These are phyloP conservation scores for Microplitis deprimator DNA, from an alignment of 2,888 invertebrate genomes.

Conservation along the genomic window DNA sequence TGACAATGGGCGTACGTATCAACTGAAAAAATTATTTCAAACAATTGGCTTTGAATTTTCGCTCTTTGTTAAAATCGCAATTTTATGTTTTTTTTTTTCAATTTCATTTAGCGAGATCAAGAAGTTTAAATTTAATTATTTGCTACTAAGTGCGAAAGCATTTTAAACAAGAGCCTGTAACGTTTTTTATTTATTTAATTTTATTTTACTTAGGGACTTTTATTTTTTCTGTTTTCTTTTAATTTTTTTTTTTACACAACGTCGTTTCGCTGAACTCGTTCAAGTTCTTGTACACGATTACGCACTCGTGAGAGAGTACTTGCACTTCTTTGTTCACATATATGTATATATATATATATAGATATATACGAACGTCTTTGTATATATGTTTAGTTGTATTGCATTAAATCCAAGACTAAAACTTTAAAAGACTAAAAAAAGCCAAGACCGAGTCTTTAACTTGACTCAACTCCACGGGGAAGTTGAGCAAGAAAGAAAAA, in stretches of 20 bases:
- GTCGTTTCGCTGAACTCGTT: constrained; percentile 45
- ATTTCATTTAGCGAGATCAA: neutral
- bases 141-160: constrained; percentile 61
- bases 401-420: neutral
- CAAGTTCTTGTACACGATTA: constrained; percentile 16
- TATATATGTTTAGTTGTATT: neutral
- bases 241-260: constrained; percentile 33
- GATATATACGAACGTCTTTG: neutral
- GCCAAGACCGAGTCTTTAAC: neutral
- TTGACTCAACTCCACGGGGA: neutral
- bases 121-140: no score
- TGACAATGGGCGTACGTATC: constrained; percentile 51
- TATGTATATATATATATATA: no score
- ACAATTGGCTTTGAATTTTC: neutral
- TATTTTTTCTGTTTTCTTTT: neutral
- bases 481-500: neutral
- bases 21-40: constrained; percentile 41
- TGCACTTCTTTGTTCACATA: constrained; percentile 9
- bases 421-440: neutral
- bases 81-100: neutral
- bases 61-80: neutral
- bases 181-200: neutral
- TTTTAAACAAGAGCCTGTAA: constrained; percentile 46
- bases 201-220: neutral
- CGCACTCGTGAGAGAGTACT: constrained; percentile 14